Evolutionary conservation across 2,797 vertebrate species (phyloP).

Genomic region (Nasua narica): DNA sequence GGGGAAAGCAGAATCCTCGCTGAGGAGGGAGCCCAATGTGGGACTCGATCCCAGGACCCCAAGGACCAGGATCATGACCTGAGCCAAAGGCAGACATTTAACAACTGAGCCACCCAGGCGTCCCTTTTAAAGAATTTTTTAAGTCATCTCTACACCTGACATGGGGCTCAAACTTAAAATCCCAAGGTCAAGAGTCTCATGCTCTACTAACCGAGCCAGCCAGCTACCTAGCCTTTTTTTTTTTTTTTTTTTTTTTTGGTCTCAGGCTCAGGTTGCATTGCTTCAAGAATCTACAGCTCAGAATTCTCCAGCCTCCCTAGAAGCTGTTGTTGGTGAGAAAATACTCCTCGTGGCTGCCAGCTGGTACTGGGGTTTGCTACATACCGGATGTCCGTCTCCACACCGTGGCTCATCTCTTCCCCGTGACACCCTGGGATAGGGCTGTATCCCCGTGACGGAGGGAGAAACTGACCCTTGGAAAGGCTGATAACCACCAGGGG

Average conservation of each 20-base stretch:
- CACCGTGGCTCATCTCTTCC: not conserved
- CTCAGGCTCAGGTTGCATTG: not conserved
- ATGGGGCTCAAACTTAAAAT: not conserved
- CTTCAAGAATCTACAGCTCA: not conserved
- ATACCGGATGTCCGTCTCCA: fast-evolving
- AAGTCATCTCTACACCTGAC: not conserved
- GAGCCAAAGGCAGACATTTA: too few relatives aligned
- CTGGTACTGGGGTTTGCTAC: fast-evolving
- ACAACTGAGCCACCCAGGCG: too few relatives aligned
- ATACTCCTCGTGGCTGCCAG: not conserved
- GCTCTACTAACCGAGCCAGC: not conserved
- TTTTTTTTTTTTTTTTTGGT: not conserved
- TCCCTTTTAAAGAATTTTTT: too few relatives aligned
- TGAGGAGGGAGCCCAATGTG: too few relatives aligned
- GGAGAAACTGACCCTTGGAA: fast-evolving
- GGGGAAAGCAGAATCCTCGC: too few relatives aligned
- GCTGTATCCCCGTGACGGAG: too few relatives aligned
- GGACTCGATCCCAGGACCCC: too few relatives aligned
- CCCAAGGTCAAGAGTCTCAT: not conserved
- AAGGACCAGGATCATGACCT: too few relatives aligned
- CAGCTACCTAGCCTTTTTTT: not conserved
- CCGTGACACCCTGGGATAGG: too few relatives aligned
- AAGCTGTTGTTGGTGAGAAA: not conserved
- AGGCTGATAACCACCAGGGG: not conserved
- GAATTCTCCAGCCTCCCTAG: not conserved